Conservation (phyloP, 2,888 invertebrate species). For the Ichneumoninae sp. region DNA sequence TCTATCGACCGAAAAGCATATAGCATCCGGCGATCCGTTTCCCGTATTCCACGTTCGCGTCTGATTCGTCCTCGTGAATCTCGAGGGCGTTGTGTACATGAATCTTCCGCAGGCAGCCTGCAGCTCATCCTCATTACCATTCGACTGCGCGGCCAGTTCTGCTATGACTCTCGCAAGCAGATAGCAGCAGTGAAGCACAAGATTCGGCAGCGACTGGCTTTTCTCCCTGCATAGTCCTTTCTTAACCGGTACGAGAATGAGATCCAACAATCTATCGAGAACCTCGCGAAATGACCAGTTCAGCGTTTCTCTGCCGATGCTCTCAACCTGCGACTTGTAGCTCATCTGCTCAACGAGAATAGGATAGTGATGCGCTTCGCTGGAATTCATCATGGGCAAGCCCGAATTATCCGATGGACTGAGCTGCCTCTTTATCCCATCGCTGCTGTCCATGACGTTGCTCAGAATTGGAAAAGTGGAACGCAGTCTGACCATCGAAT, state of each 20-base stretch:
- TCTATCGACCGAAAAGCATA: slow-evolving; percentile 96
- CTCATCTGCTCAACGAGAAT: slow-evolving; percentile 92
- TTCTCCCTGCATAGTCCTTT: slow-evolving; percentile 85
- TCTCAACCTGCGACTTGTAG: slow-evolving; percentile 87
- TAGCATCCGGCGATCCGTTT: slow-evolving; percentile 98
- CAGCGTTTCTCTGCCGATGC: slow-evolving; percentile 78
- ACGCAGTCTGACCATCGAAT: slow-evolving; percentile 90
- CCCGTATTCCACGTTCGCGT: slow-evolving; percentile 98
- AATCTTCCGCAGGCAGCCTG: slow-evolving; percentile 91
- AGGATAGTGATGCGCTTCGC: slow-evolving; percentile 90
- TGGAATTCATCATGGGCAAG: slow-evolving; percentile 88
- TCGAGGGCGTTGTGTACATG: slow-evolving; percentile 93
- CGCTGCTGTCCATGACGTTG: slow-evolving; percentile 84
- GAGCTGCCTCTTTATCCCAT: slow-evolving; percentile 85
- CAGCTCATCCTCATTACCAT: slow-evolving; percentile 91
- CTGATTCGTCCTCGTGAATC: slow-evolving; percentile 95
- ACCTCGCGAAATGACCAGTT: slow-evolving; percentile 92
- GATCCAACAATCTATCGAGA: slow-evolving; percentile 91
- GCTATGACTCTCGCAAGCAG: slow-evolving; percentile 93
- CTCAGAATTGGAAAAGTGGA: slow-evolving; percentile 90
- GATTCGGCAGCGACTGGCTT: slow-evolving; percentile 86
- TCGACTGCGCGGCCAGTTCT: slow-evolving; percentile 93
- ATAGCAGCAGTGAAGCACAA: slow-evolving; percentile 90
- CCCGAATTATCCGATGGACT: slow-evolving; percentile 90
- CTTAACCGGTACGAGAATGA: slow-evolving; percentile 92